Evolutionary conservation across 2,888 invertebrate species (phyloP), one percentile per base, ranked within the genome.

Genomic region (Clistopyga incitator): DNA sequence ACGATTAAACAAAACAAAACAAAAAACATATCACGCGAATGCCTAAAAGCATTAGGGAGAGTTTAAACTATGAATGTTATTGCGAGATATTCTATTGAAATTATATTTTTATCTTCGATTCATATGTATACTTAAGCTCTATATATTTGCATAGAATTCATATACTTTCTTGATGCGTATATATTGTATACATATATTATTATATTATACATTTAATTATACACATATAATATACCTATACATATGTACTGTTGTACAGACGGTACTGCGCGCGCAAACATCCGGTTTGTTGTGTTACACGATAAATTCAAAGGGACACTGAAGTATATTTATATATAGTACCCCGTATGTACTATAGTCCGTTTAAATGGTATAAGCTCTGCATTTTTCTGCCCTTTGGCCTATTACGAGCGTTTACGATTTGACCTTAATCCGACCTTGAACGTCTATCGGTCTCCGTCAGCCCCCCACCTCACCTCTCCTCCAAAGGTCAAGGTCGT

Each of bases 71-170:
- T 89, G 85, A 90, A 90, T 89, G 90, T 90, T 90, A 88, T 84
- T 87, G 84, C 68, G 85, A 87, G 86, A 87, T 88, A 87, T 88
- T 87, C 87, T 88, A 90, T 88, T 89, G 87, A 89, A 91, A 89
- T 90, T 92, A 91, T 92, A 92, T 92, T 91, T 92, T 91, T 91
- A 92, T 91, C 92, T 78, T 78, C 78, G 67, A 80, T 52, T 70
- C 59, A 84, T 82, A 76, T 82, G 70, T 79, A 88, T 85, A 88
- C 45, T 83, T 89, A 88, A 89, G 86, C 88, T 85, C 85, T 89
- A 88, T 89, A 87, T 89, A 89, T 88, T 89, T 88, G 86, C 86
- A 89, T 87, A 89, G 85, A 87, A 89, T 88, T 88, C 85, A 89
- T 88, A 90, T 91, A 91, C 90, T 89, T 89, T 91, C 88, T 89